Evolutionary conservation across 1,140 invertebrate genomes (phyloP), one percentile per base, ranked within the genome.

Genomic region (Sesamia nonagrioides): DNA sequence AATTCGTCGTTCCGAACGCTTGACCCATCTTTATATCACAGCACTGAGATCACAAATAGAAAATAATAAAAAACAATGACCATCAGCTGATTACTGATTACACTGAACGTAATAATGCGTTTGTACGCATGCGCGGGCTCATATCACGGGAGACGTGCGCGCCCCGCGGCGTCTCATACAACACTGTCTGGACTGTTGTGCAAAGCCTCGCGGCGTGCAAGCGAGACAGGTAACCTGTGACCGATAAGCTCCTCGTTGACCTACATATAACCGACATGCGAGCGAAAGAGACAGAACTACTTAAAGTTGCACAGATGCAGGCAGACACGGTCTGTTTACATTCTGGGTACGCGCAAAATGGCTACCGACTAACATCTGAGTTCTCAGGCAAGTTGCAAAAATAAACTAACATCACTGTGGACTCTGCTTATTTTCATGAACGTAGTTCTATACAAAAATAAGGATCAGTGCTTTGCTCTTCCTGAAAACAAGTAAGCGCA

Each of bases 1-100:
- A 91, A 61, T 89, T 92, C n/a, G 86, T 87, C 15, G 91, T 92
- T 35, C 92, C 92, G 79, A 94, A 94, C 42, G 90, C 85, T 77
- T 94, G 92, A 37, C 92, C 92, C 92, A 94, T 94, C 60, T 74
- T 86, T 82, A 80, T 86, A 86, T 83, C 80, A 83, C 81, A 81
- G 71, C 80, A 85, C 82, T 84, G 75, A 88, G 81, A 82, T 86
- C 88, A 82, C 82, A 84, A 68, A 42, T 60, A 72, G 72, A 82
- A 66, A 66, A 79, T 78, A 73, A 83, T 45, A 83, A 81, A 37
- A 69, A 61, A 80, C 80, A 77, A 35, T 79, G 42, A 63, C 40
- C 79, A 88, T 81, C 89, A 91, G 88, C 88, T 92, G 89, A 86
- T n/a, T n/a, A n/a, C 88, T 92, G 89, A 86, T 88, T 82, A 78